Evolutionary conservation across 2,797 vertebrate species (phyloP), one percentile per base, ranked within the genome.

Genomic region (Falco columbarius): DNA sequence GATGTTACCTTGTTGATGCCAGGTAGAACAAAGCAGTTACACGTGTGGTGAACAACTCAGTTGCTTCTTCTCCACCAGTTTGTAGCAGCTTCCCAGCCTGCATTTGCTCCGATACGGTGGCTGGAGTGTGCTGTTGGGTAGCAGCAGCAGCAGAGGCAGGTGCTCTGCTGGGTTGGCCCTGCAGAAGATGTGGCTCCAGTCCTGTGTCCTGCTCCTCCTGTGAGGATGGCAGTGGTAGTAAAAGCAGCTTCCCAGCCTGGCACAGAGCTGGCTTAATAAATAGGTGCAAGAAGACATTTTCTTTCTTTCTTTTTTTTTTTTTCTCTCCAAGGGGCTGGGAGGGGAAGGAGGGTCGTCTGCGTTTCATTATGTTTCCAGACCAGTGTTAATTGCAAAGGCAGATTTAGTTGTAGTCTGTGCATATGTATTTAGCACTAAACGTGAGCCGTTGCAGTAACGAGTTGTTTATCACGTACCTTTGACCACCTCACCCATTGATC

Each of bases 51-150:
- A 65, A 27, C 32, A 26, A 27, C 58, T 38, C 0, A 2, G 9
- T 54, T 62, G 52, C 76, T 86, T 80, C 34, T 73, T 61, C 63
- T 46, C 67, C 54, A 3, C 34, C 62, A 79, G 51, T 65, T 82
- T 26, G 29, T 40, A 82, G 77, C 59, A 73, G 32, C 55, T 73
- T 42, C 55, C 26, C 47, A 75, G 71, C 23, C 30, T 67, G 52
- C 14, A 3, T n/a, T 82, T 61, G n/a, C 38, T 66, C 51, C 0
- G 1, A 12, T 55, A 9, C 17, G 16, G 10, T 82, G 2, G 0
- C 1, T 58, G 73, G 58, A 68, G 34, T 67, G 54, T 20, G 22
- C 36, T n/a, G 62, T 7, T 34, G 46, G 44, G 86, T 8, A 36
- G 40, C 42, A 44, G 42, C 36, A 54, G 77, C 47, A 76, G 65